A percentile compares a stretch with the other conserved stretches of the same genome.
Conservation (phyloP, 2,888 invertebrate genomes). For the Pyrgus malvae region DNA sequence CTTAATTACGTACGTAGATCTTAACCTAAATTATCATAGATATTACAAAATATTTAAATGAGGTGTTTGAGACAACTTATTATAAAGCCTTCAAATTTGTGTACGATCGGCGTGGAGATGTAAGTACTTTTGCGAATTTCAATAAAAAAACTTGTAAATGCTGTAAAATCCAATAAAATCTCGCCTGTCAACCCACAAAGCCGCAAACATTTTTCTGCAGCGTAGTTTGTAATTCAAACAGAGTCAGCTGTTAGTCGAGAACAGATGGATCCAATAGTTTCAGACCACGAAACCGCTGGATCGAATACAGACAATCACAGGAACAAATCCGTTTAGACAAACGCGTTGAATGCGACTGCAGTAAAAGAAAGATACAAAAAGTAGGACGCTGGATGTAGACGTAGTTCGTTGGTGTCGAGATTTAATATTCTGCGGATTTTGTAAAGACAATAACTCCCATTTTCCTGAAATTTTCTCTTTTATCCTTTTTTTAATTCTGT, state of each 20-base stretch:
- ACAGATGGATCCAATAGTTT: slow-evolving; percentile 20
- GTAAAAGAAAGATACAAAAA: slow-evolving; percentile 37
- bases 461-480: too few relatives aligned
- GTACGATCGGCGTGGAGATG: too few relatives aligned
- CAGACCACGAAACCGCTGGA: slow-evolving; percentile 23
- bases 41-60: too few relatives aligned
- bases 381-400: neutral
- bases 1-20: too few relatives aligned
- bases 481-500: too few relatives aligned
- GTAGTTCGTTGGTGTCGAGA: neutral
- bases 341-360: slow-evolving; percentile 38
- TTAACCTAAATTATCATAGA: too few relatives aligned
- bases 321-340: slow-evolving; percentile 24
- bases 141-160: too few relatives aligned
- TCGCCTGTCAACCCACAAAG: neutral
- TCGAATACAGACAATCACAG: slow-evolving; percentile 22
- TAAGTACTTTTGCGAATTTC: too few relatives aligned
- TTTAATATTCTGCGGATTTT: too few relatives aligned
- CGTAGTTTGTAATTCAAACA: slow-evolving; percentile 23
- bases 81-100: too few relatives aligned
- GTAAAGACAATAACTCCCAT: neutral
- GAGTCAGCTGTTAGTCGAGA: slow-evolving; percentile 8
- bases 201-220: slow-evolving; percentile 14
- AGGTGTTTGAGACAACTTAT: too few relatives aligned
- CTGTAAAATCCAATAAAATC: slow-evolving; percentile 20